phyloP scores from a whole-genome alignment of 2,888 invertebrate species.

The Apamea anceps region DNA sequence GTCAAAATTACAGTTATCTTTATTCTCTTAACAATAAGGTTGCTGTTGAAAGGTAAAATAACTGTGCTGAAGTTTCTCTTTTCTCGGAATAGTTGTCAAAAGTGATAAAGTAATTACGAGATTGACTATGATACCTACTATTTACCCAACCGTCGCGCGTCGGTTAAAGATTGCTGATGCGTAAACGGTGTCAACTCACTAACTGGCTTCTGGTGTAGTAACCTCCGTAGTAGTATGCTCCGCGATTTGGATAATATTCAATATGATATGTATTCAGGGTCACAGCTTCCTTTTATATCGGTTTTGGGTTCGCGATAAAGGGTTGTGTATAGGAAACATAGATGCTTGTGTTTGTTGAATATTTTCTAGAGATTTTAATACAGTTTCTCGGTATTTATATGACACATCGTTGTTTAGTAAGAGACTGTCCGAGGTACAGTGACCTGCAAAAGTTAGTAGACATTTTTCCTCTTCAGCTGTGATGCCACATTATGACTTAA shows the following conservation, averaged over 20 bases:
- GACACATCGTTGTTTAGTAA: too few relatives aligned
- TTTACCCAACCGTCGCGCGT: background rate
- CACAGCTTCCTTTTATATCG: conserved; percentile 21
- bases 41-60: too few relatives aligned
- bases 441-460: too few relatives aligned
- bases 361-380: conserved; percentile 10
- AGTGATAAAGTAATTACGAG: too few relatives aligned
- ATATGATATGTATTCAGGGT: conserved; percentile 51
- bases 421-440: too few relatives aligned
- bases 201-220: conserved; percentile 51
- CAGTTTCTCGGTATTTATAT: background rate
- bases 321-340: background rate
- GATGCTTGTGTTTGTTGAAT: background rate
- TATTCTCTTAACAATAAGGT: too few relatives aligned
- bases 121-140: too few relatives aligned
- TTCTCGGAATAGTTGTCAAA: too few relatives aligned
- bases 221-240: conserved; percentile 6
- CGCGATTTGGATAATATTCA: conserved; percentile 33
- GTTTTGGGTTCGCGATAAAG: conserved; percentile 31
- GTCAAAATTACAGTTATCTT: too few relatives aligned
- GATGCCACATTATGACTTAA: too few relatives aligned
- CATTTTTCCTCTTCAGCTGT: too few relatives aligned
- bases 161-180: conserved; percentile 6
- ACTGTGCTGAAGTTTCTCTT: too few relatives aligned
- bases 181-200: conserved; percentile 56